Base-by-base conservation (phyloP, 2,113 vertebrate species). In the Gallinago jamesoni region DNA sequence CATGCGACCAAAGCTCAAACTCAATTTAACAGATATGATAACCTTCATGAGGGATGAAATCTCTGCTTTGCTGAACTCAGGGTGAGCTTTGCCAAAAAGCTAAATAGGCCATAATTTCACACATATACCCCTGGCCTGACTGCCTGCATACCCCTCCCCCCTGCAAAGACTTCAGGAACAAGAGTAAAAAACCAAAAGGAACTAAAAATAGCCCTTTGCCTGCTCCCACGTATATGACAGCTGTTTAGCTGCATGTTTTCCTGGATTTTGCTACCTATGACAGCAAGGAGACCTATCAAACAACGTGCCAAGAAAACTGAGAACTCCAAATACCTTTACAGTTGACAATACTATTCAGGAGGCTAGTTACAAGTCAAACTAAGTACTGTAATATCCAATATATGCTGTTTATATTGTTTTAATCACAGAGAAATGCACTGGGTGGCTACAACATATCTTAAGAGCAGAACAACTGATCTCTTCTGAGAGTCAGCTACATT, bases 241-340 rank as follows among this genome's bases (percentile, higher is more conserved):
- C n/a, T 85, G 74, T 47, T 94, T 45, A 82, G 78, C 68, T 70
- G 79, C n/a, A 39, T 0, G 1, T 81, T 88, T 90, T 92, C 79
- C 63, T 88, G 59, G 52, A 59, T 67, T 74, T 86, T 96, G 82
- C 82, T 96, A 93, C 90, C 87, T 83, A 64, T 17, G 33, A 88
- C 31, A 92, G 59, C 43, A 94, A 64, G 94, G 79, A 89, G 57
- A 63, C 13, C 60, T 83, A 64, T 66, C 84, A 79, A 89, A 69
- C 13, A 82, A 57, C 0, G 0, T 70, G 75, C 75, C 78, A 93
- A 84, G 75, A 80, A 84, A 95, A 84, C 3, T 3, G n/a, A 83
- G 37, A 87, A 75, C 37, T 92, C 68, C 12, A 63, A 74, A 63
- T 83, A 72, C 39, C 92, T 96, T 69, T 68, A 88, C 33, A 9